Evolutionary conservation across 2,797 vertebrate genomes (phyloP).

Genomic region (Chaetodon trifasciatus): DNA sequence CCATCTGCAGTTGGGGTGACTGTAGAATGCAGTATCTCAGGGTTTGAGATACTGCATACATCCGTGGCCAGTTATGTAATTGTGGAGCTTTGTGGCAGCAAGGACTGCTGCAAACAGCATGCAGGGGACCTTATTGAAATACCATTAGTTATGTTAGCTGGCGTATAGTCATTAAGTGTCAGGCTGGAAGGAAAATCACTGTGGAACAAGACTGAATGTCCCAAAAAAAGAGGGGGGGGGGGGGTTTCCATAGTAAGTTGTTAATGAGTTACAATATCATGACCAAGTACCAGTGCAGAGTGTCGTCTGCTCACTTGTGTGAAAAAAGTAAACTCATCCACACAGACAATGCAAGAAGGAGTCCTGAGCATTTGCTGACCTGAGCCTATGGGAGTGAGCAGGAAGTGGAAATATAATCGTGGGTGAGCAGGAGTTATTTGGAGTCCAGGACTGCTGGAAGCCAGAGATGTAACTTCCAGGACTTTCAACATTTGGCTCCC

Average conservation of each 20-base stretch:
- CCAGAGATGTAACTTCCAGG: conserved; percentile 60
- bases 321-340: conserved; percentile 12
- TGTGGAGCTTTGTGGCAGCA: not conserved
- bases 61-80: not conserved
- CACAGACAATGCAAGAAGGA: not conserved
- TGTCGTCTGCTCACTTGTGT: not conserved
- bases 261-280: not conserved
- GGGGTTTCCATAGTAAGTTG: not conserved
- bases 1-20: too few species aligned
- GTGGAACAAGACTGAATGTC: not conserved
- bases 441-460: conserved; percentile 47
- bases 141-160: not conserved
- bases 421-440: conserved; percentile 31
- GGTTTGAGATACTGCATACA: not conserved
- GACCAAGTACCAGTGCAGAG: not conserved
- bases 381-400: conserved; percentile 34
- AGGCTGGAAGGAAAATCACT: too few species aligned
- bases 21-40: too few species aligned
- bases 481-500: conserved; percentile 82
- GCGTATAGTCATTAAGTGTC: not conserved
- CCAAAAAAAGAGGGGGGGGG: too few species aligned
- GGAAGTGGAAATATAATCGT: conserved; percentile 54
- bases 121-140: not conserved
- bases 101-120: not conserved
- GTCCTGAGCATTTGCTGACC: conserved; percentile 16